Percentiles rank a stretch among this genome's conserved stretches.
Evolutionary conservation across 2,797 vertebrate genomes (phyloP).

Genomic region (Hyperoplus lanceolatus): DNA sequence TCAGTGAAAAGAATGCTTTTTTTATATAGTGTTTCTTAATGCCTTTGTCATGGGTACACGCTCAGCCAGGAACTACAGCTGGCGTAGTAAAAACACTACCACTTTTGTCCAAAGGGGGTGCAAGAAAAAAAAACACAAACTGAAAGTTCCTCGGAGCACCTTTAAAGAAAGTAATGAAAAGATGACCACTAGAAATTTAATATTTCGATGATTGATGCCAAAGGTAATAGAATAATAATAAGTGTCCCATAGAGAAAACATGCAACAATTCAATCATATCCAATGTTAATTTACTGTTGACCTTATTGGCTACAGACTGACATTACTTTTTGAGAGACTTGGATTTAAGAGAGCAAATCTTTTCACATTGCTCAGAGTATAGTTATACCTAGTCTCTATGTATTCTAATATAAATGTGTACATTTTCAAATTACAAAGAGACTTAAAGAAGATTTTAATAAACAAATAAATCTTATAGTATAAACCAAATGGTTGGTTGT

Average conservation of each 20-base stretch:
- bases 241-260: background rate
- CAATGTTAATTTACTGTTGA: background rate
- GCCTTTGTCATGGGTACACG: too few relatives aligned
- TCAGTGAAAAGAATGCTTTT: too few relatives aligned
- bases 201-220: background rate
- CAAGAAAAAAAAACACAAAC: too few relatives aligned
- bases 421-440: background rate
- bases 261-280: too few relatives aligned
- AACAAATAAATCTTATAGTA: background rate
- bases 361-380: background rate
- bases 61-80: too few relatives aligned
- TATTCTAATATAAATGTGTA: too few relatives aligned
- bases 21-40: too few relatives aligned
- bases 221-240: background rate
- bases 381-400: accelerated
- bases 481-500: background rate
- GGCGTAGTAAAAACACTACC: too few relatives aligned
- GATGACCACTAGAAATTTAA: background rate
- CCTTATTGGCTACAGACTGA: background rate
- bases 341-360: background rate
- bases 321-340: background rate
- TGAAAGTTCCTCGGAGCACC: too few relatives aligned
- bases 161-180: too few relatives aligned
- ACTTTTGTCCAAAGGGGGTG: too few relatives aligned
- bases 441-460: background rate